A percentile compares a stretch with the other conserved stretches of the same genome.
Conservation (phyloP, 2,113 vertebrate genomes). For the Myxocyprinus asiaticus region DNA sequence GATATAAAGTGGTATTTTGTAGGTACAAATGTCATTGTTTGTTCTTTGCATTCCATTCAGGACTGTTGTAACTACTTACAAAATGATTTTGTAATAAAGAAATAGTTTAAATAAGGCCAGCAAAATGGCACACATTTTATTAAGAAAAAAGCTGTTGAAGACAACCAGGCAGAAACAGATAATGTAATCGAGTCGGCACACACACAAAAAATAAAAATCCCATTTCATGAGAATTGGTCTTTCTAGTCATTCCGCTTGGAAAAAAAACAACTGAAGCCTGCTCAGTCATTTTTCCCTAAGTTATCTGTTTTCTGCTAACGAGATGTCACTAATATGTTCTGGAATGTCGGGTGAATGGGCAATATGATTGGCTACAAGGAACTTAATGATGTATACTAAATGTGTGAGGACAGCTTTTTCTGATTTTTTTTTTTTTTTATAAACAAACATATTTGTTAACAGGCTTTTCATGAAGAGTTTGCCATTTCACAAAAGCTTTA, state of each 20-base stretch:
- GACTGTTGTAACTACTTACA: not conserved
- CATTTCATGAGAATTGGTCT: slow-evolving; percentile 64
- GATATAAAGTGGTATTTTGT: too few species aligned
- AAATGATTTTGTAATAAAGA: not conserved
- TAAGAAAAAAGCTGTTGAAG: not conserved
- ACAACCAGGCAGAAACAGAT: too few species aligned
- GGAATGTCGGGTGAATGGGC: slow-evolving; percentile 74
- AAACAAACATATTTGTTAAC: slow-evolving; percentile 74
- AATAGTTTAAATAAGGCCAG: not conserved
- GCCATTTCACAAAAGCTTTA: slow-evolving; percentile 66
- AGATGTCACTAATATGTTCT: slow-evolving; percentile 80
- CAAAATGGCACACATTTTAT: slow-evolving; percentile 15
- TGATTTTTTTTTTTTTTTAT: slow-evolving; percentile 45
- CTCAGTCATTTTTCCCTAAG: not conserved
- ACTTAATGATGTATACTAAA: slow-evolving; percentile 80
- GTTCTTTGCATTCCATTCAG: not conserved
- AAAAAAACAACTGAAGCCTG: slow-evolving; percentile 66
- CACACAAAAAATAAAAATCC: slow-evolving; percentile 42
- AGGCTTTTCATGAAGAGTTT: slow-evolving; percentile 70
- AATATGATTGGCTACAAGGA: slow-evolving; percentile 74
- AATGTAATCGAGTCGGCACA: too few species aligned
- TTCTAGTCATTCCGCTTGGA: slow-evolving; percentile 62
- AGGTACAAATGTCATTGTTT: not conserved
- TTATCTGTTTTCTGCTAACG: slow-evolving; percentile 71
- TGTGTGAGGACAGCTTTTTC: slow-evolving; percentile 66